phyloP scores from a whole-genome alignment of 2,888 invertebrate genomes.

The Drosophila quasianomalipes region DNA sequence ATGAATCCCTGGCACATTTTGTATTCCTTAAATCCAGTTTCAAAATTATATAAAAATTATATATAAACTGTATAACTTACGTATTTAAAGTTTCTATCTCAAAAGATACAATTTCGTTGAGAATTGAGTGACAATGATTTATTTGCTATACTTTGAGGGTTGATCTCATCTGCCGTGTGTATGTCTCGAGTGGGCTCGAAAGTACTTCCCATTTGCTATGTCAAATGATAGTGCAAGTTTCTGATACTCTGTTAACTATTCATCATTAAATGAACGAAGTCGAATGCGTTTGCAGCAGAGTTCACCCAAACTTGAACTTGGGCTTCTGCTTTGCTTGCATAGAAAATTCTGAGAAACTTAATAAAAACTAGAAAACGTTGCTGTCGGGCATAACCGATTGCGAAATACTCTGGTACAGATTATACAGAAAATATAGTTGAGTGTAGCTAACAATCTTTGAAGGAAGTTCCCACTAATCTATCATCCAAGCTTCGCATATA shows the following conservation, averaged over 20 bases:
- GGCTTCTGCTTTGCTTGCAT: background rate
- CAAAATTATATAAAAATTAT: background rate
- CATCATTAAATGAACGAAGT: background rate
- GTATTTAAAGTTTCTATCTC: background rate
- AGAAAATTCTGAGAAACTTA: background rate
- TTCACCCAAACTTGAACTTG: slow-evolving; percentile 11
- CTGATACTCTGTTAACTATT: background rate
- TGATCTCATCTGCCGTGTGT: background rate
- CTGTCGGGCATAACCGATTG: background rate
- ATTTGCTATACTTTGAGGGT: background rate
- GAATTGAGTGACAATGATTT: too few species aligned
- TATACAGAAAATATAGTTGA: rapidly evolving
- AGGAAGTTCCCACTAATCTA: background rate
- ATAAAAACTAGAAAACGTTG: background rate
- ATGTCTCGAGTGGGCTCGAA: too few species aligned
- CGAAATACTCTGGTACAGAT: background rate
- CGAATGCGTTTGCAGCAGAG: slow-evolving; percentile 1
- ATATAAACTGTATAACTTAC: background rate
- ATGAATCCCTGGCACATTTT: background rate
- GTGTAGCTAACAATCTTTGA: background rate
- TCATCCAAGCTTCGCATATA: background rate
- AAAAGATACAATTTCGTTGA: background rate
- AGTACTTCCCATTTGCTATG: background rate
- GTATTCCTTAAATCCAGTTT: background rate
- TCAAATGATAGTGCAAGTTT: background rate